A percentile compares a stretch with the other conserved stretches of the same genome.
phyloP scores from a whole-genome alignment of 2,113 vertebrate species.

The Gobiocypris rarus region DNA sequence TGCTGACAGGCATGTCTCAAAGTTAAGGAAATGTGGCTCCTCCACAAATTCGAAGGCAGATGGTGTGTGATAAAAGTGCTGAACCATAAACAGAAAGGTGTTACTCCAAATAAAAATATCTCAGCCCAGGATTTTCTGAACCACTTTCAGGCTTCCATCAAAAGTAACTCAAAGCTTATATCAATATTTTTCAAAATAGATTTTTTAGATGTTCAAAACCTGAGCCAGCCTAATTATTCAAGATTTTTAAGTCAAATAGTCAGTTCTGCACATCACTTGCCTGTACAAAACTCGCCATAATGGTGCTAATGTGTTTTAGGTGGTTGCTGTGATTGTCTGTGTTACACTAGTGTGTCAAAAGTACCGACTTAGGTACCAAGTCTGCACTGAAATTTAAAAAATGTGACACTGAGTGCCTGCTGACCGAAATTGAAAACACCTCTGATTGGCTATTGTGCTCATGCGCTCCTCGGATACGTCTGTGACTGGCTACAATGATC shows the following conservation, averaged over 20 bases:
- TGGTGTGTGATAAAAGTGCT: not conserved
- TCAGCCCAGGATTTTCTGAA: not conserved
- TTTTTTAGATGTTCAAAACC: not conserved
- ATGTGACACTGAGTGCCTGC: too few relatives aligned
- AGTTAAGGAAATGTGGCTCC: slow-evolving; percentile 5
- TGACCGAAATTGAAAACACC: too few relatives aligned
- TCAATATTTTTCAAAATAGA: not conserved
- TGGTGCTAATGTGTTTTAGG: not conserved
- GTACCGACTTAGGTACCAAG: too few relatives aligned
- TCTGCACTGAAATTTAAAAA: too few relatives aligned
- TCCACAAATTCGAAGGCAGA: slow-evolving; percentile 22
- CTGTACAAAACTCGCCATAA: not conserved
- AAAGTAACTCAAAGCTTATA: not conserved
- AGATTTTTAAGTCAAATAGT: not conserved
- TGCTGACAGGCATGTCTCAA: not conserved
- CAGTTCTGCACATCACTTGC: not conserved
- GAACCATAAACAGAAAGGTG: slow-evolving; percentile 5
- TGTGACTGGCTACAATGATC: too few relatives aligned
- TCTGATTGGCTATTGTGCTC: too few relatives aligned
- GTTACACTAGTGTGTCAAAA: too few relatives aligned
- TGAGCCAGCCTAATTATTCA: not conserved
- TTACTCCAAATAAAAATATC: slow-evolving; percentile 8
- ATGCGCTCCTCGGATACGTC: too few relatives aligned
- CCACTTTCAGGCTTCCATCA: slow-evolving; percentile 4
- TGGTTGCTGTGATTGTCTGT: not conserved